These are phyloP conservation scores for Rhynchopsitta pachyrhyncha DNA, from an alignment of 2,113 vertebrate genomes.

Conservation along the genomic window DNA sequence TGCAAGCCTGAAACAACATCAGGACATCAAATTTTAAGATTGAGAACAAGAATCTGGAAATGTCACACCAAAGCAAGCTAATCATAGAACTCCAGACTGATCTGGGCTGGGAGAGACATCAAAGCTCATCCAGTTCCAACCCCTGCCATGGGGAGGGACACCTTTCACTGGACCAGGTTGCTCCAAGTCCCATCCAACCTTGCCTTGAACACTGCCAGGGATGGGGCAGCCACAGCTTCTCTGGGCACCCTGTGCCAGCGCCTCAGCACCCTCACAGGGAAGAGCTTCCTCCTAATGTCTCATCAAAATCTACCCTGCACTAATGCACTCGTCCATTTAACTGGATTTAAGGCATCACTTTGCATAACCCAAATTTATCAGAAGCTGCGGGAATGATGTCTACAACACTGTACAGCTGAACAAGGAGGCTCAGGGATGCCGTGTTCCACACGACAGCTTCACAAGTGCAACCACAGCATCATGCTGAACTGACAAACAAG, in stretches of 20 bases:
- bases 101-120: neutral
- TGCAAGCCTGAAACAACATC: neutral
- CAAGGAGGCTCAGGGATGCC: fast-evolving
- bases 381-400: neutral
- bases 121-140: neutral
- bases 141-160: neutral
- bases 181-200: neutral
- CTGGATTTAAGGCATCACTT: neutral
- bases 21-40: neutral
- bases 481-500: fast-evolving
- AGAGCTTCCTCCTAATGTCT: neutral
- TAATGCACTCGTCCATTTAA: neutral
- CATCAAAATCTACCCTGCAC: neutral
- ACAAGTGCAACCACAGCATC: no score
- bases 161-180: neutral
- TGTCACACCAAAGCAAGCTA: neutral
- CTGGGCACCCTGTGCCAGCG: neutral
- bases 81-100: neutral
- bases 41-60: neutral
- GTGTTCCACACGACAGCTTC: fast-evolving
- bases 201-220: neutral
- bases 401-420: neutral
- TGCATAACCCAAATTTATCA: neutral
- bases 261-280: neutral
- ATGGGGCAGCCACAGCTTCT: neutral